Percentiles rank a stretch among this genome's conserved stretches.
These are phyloP conservation scores for Eulimnadia texana DNA, from an alignment of 1,140 invertebrate genomes.

Conservation along the genomic window DNA sequence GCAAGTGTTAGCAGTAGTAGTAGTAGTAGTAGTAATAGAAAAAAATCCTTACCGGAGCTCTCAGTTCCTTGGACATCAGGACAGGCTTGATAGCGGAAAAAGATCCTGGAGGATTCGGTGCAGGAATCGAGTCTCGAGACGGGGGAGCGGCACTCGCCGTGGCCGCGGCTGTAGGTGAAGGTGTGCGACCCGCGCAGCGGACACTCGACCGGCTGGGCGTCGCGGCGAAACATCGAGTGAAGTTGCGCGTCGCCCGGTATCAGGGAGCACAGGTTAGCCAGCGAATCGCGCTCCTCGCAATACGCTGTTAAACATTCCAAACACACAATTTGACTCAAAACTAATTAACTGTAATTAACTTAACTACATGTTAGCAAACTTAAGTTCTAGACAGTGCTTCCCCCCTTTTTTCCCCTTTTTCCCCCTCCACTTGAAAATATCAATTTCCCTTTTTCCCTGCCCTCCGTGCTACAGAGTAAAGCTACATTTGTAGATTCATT, in stretches of 20 bases:
- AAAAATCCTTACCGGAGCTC: slow-evolving; percentile 35
- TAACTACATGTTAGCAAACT: no score
- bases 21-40: no score
- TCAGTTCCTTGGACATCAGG: slow-evolving; percentile 66
- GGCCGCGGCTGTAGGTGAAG: slow-evolving; percentile 66
- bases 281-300: slow-evolving; percentile 54
- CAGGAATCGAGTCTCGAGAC: slow-evolving; percentile 63
- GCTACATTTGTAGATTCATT: background rate
- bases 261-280: slow-evolving; percentile 61
- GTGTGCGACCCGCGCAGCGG: slow-evolving; percentile 60
- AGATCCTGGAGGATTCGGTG: slow-evolving; percentile 58
- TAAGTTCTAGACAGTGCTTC: no score
- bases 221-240: slow-evolving; percentile 74
- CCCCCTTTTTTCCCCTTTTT: no score
- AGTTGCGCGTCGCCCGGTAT: slow-evolving; percentile 75
- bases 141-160: slow-evolving; percentile 58
- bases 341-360: background rate
- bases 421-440: no score
- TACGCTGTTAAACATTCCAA: slow-evolving; percentile 40
- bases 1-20: no score
- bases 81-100: slow-evolving; percentile 81
- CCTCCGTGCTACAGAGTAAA: background rate
- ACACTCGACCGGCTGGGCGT: slow-evolving; percentile 61
- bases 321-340: background rate
- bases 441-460: background rate